These are phyloP conservation scores for Bombycilla garrulus DNA, from an alignment of 2,113 vertebrate genomes.

Conservation along the genomic window DNA sequence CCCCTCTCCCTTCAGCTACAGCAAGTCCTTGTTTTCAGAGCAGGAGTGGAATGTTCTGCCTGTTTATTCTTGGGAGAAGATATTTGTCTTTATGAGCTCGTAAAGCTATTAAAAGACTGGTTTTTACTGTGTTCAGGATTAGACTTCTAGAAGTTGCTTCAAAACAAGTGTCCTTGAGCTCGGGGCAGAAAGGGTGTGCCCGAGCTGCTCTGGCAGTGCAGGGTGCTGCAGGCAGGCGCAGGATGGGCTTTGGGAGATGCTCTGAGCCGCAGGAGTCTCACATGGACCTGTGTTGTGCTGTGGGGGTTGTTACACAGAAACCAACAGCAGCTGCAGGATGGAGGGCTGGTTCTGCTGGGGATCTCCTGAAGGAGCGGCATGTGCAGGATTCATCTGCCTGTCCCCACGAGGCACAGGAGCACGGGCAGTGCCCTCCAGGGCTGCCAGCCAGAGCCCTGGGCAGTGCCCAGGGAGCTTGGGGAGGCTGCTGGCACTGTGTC, in stretches of 20 bases:
- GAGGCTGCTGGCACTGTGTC: not conserved
- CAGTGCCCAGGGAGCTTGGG: fast-evolving
- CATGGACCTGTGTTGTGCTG: fast-evolving
- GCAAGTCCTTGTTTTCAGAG: not conserved
- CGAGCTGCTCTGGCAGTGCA: not conserved
- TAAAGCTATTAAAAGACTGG: conserved; percentile 43
- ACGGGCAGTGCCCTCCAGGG: fast-evolving
- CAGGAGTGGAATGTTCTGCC: conserved; percentile 11
- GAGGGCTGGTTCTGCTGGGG: not conserved
- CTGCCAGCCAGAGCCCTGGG: not conserved
- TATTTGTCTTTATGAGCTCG: conserved; percentile 22
- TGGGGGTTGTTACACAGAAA: not conserved
- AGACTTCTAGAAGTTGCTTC: not conserved
- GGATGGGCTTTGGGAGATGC: not conserved
- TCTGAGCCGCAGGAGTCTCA: not conserved
- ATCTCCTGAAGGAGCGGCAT: not conserved
- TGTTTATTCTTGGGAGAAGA: conserved; percentile 14
- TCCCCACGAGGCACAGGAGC: not conserved
- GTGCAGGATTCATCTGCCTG: not conserved
- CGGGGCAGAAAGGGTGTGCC: not conserved
- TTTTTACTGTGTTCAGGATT: not conserved
- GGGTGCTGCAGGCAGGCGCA: not conserved
- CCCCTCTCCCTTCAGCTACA: not conserved
- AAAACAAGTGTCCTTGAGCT: not conserved
- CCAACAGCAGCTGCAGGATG: not conserved